A percentile compares a stretch with the other conserved stretches of the same genome.
Conservation (phyloP, 1,140 invertebrate genomes). For the Bacillus rossius region DNA sequence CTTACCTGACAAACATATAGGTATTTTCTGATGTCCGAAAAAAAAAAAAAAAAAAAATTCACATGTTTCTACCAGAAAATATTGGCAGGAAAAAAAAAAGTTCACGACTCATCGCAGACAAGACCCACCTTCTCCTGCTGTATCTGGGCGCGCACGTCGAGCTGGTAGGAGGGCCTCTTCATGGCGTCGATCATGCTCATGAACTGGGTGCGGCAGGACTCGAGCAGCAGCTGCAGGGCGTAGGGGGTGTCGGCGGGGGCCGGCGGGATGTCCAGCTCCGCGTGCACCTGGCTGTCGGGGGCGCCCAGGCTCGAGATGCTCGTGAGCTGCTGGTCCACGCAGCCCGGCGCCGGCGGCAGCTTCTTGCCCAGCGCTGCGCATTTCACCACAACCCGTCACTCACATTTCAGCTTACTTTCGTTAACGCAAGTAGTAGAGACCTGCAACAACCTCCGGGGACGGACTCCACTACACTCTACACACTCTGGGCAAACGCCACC, state of each 20-base stretch:
- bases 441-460: too few relatives aligned
- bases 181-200: constrained; percentile 75
- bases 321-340: constrained; percentile 83
- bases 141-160: constrained; percentile 69
- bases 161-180: constrained; percentile 68
- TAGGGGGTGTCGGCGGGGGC: constrained; percentile 75
- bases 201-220: constrained; percentile 78
- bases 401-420: too few relatives aligned
- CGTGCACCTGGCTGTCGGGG: constrained; percentile 59
- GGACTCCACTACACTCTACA: too few relatives aligned
- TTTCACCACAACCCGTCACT: constrained; percentile 6
- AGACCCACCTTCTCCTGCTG: constrained; percentile 74
- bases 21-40: too few relatives aligned
- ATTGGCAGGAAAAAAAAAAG: too few relatives aligned
- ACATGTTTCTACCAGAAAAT: too few relatives aligned
- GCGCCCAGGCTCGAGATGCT: constrained; percentile 54
- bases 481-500: too few relatives aligned
- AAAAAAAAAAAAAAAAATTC: too few relatives aligned
- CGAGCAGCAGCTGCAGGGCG: constrained; percentile 76
- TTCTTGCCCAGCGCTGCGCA: constrained; percentile 53
- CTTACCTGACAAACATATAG: too few relatives aligned
- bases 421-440: too few relatives aligned
- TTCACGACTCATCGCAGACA: too few relatives aligned
- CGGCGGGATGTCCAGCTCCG: constrained; percentile 72
- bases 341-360: constrained; percentile 76